Base-by-base conservation (phyloP, 2,888 invertebrate genomes). In the Erebia aethiops region DNA sequence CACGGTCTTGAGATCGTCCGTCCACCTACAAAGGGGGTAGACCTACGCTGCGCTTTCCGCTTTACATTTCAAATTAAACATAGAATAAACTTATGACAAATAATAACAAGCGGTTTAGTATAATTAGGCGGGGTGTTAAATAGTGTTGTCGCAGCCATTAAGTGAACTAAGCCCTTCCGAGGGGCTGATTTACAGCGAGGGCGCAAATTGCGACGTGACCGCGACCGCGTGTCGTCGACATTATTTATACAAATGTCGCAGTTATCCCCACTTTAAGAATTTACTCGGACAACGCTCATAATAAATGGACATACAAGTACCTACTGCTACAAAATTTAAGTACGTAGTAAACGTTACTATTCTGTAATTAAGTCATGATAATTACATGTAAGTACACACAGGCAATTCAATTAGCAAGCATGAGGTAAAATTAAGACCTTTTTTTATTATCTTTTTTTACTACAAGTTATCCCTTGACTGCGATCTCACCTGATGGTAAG, bases 191-290 rank as follows among this genome's bases (percentile, higher is more conserved):
- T 82, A 84, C 79, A 75, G 74, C 79, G 75, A 75, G 68, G 67
- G 76, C 77, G 74, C 77, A 76, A 79, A 79, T 71, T 73, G 74
- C 71, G 75, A 56, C 67, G 70, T 56, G 75, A 76, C 75, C 74
- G 73, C 71, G 71, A 72, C 70, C 56, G 75, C 72, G 69, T 73
- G 68, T 70, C 56, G 70, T 58, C 81, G 79, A 76, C 82, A 79
- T 83, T 82, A 84, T 84, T 84, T 84, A 84, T 79, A 84, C 81
- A 79, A 81, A 84, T 77, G 73, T 77, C 78, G 75, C 78, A 79
- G 78, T 82, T 82, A 81, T 77, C 77, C 52, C 70, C 70, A 70
- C 70, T 71, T 74, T 74, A 74, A 74, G 74, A 72, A 74, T 74
- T 76, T 78, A 74, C 71, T 71, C 58, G 56, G 67, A 57, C 70